These are phyloP conservation scores for Lutraria rhynchaena DNA, from an alignment of 1,140 invertebrate genomes.

Conservation along the genomic window DNA sequence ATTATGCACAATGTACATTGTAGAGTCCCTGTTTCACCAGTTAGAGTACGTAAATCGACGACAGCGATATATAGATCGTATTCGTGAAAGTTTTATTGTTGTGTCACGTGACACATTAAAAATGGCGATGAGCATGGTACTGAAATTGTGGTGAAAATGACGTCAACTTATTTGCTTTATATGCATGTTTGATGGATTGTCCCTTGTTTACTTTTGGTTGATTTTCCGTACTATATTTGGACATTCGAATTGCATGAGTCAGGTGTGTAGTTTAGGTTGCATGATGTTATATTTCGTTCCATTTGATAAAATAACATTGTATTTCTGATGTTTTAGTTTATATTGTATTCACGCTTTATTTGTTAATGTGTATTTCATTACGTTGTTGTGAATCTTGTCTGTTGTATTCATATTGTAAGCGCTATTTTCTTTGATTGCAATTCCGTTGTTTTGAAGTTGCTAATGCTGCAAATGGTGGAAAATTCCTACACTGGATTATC, in stretches of 20 bases:
- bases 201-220: neutral
- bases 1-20: too few species aligned
- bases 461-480: too few species aligned
- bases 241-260: conserved; percentile 25
- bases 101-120: conserved; percentile 56
- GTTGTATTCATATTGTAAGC: too few species aligned
- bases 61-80: neutral
- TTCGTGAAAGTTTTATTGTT: conserved; percentile 13
- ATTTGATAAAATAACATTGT: neutral
- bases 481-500: too few species aligned
- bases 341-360: neutral
- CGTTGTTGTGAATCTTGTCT: too few species aligned
- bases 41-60: too few species aligned
- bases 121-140: conserved; percentile 56
- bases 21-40: too few species aligned
- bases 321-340: neutral
- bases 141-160: conserved; percentile 45
- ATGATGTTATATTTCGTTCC: too few species aligned
- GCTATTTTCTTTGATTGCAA: too few species aligned
- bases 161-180: conserved; percentile 32
- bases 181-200: neutral
- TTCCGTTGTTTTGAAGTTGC: too few species aligned
- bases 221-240: neutral
- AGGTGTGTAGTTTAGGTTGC: conserved; percentile 26
- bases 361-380: neutral